Percentiles rank a stretch among this genome's conserved stretches.
phyloP scores from a whole-genome alignment of 2,888 invertebrate genomes.

The Gnatocerus cornutus region DNA sequence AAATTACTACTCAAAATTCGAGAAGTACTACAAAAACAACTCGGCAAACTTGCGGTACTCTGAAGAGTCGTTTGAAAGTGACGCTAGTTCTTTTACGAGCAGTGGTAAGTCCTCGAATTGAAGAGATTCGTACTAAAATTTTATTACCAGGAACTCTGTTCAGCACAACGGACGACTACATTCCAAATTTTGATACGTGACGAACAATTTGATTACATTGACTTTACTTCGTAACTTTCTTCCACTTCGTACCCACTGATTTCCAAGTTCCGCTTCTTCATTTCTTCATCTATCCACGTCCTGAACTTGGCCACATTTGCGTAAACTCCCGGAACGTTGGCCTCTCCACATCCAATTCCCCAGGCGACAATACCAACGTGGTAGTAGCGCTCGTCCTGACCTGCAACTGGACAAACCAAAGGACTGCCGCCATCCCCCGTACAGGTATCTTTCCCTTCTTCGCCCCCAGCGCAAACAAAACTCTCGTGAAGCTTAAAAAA shows the following conservation, averaged over 20 bases:
- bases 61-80: conserved; percentile 34
- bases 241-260: neutral
- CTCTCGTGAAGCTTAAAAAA: conserved; percentile 74
- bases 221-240: neutral
- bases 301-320: conserved; percentile 80
- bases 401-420: conserved; percentile 3
- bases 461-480: conserved; percentile 61
- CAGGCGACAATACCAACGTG: conserved; percentile 89
- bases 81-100: neutral
- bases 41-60: conserved; percentile 21
- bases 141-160: conserved; percentile 12
- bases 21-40: conserved; percentile 34
- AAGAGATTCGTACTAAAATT: neutral
- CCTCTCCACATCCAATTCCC: conserved; percentile 84
- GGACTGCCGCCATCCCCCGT: conserved; percentile 51
- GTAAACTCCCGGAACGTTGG: conserved; percentile 82
- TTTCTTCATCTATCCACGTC: conserved; percentile 70
- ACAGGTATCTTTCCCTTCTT: conserved; percentile 80
- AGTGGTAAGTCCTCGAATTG: neutral
- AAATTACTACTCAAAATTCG: conserved; percentile 23
- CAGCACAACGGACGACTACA: conserved; percentile 1
- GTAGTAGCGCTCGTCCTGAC: conserved; percentile 76
- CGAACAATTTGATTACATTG: no score
- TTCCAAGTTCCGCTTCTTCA: neutral
- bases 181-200: conserved; percentile 18